phyloP scores from a whole-genome alignment of 2,113 vertebrate species.

The Phrynosoma blainvillii region DNA sequence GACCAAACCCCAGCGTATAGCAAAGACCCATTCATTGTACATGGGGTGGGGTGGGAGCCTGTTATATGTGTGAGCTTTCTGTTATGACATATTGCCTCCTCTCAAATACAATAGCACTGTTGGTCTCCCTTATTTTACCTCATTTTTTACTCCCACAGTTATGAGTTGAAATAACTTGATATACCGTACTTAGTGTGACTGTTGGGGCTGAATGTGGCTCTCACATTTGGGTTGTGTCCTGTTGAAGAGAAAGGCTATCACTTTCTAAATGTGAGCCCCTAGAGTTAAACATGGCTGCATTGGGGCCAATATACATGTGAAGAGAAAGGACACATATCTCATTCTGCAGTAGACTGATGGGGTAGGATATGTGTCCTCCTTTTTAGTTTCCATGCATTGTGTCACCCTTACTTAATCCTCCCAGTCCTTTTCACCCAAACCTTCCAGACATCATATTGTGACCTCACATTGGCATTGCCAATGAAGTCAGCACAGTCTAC shows the following conservation, averaged over 20 bases:
- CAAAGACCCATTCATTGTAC: too few relatives aligned
- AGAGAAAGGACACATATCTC: neutral
- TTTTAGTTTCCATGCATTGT: neutral
- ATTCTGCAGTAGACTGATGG: too few relatives aligned
- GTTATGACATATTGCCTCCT: neutral
- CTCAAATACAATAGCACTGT: neutral
- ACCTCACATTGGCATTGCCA: conserved; percentile 16
- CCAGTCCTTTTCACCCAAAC: neutral
- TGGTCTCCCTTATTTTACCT: neutral
- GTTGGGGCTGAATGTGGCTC: neutral
- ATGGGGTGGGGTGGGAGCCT: neutral
- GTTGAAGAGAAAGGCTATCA: neutral
- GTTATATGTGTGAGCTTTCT: neutral
- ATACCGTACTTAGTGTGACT: neutral
- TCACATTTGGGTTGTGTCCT: neutral
- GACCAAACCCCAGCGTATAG: too few relatives aligned
- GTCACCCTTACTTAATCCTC: neutral
- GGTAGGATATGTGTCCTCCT: neutral
- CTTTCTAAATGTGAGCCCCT: neutral
- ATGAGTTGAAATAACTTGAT: neutral
- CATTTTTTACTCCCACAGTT: neutral
- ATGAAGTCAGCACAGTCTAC: conserved; percentile 11
- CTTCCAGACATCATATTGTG: conserved; percentile 12
- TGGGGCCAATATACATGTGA: too few relatives aligned
- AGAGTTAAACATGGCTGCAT: neutral